These are phyloP conservation scores for Macroramphosus scolopax DNA, from an alignment of 2,797 vertebrate genomes.

Conservation along the genomic window DNA sequence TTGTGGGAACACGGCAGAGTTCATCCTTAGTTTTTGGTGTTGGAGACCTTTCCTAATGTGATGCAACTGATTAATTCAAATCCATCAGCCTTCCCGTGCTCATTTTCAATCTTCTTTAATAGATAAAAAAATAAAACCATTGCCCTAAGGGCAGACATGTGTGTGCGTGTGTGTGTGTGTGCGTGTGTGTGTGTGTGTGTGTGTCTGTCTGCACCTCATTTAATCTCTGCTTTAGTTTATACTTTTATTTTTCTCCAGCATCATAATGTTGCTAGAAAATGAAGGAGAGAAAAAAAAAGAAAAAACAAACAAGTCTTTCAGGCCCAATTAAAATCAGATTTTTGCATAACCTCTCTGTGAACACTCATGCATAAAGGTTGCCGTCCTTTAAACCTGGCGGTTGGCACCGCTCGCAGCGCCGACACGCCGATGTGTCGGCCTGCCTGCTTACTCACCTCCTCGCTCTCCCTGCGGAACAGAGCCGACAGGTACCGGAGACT, in stretches of 20 bases:
- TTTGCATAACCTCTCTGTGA: constrained; percentile 52
- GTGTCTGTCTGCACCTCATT: too few species aligned
- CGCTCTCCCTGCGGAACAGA: constrained; percentile 38
- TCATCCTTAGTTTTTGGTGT: neutral
- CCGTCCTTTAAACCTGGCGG: constrained; percentile 64
- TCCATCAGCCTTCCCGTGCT: constrained; percentile 13
- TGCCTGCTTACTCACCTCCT: constrained; percentile 56
- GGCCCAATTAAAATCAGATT: constrained; percentile 48
- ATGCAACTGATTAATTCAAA: constrained; percentile 20
- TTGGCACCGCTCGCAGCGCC: constrained; percentile 52
- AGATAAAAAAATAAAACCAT: too few species aligned
- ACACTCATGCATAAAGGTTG: constrained; percentile 43
- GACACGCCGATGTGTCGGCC: constrained; percentile 54
- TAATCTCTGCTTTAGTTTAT: too few species aligned
- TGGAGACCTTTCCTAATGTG: constrained; percentile 17
- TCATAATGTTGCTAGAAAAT: too few species aligned
- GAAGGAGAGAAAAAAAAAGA: too few species aligned
- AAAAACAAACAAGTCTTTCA: too few species aligned
- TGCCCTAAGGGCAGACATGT: too few species aligned
- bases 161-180: too few species aligned
- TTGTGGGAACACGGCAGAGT: too few species aligned
- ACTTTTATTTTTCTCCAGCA: too few species aligned
- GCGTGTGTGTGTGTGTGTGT: too few species aligned
- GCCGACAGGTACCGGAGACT: too few species aligned
- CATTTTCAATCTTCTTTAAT: constrained; percentile 21